Evolutionary conservation across 2,888 invertebrate species (phyloP).

Genomic region (Dasypogon diadema): DNA sequence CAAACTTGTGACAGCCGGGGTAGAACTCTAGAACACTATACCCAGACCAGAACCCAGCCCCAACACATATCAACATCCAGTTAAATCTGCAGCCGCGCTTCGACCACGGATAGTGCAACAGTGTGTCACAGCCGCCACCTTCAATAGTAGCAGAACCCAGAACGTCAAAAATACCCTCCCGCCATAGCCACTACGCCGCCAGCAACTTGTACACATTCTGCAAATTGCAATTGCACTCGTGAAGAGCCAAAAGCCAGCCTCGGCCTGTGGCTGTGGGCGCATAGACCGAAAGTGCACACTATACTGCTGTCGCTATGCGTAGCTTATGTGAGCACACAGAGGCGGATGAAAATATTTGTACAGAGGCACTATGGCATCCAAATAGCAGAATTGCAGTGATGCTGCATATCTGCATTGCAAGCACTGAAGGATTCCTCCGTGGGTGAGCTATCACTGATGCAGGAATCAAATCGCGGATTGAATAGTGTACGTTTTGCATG

Average conservation of each 20-base stretch:
- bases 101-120: constrained; percentile 37
- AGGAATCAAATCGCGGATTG: constrained; percentile 3
- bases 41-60: not conserved
- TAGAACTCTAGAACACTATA: constrained; percentile 22
- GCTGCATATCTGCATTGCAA: not conserved
- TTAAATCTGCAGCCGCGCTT: not conserved
- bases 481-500: constrained; percentile 15
- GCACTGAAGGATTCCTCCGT: constrained; percentile 8
- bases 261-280: constrained; percentile 30
- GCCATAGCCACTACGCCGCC: constrained; percentile 1
- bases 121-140: constrained; percentile 49
- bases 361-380: not conserved
- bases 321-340: not conserved
- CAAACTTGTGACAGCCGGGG: constrained; percentile 54
- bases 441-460: not conserved
- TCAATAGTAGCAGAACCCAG: not conserved
- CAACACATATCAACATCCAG: constrained; percentile 1
- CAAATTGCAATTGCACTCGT: constrained; percentile 8
- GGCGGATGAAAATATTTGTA: not conserved
- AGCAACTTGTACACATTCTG: not conserved
- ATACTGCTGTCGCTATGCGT: not conserved
- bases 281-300: constrained; percentile 1
- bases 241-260: constrained; percentile 8
- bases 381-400: not conserved
- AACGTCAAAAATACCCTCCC: not conserved